Base-by-base conservation (phyloP, 2,113 vertebrate species). In the Gadus macrocephalus region DNA sequence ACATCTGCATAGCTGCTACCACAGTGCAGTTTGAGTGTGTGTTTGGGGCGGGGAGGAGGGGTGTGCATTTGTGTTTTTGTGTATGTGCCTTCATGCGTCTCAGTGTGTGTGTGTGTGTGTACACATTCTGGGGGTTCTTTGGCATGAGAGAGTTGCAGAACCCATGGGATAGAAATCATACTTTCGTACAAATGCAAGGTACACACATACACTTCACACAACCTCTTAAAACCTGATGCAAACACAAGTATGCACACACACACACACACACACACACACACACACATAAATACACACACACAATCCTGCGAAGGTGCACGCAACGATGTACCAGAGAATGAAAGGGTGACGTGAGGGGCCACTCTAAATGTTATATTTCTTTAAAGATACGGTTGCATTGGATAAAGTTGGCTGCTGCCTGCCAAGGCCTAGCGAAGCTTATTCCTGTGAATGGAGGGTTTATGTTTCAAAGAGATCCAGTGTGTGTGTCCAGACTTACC, bases 351-450 rank as follows among this genome's bases (percentile, higher is more conserved):
- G 42, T 2, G 2, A 14, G 12, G 9, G 42, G 42, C 42, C 42
- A 49, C 42, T 49, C 42, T 49, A 49, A 49, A 49, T 49, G 8
- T 49, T 11, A 12, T 9, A 49, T 49, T 2, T 8, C 42, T 49
- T 49, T 49, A 49, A 49, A 49, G 42, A 49, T 49, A 49, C 8
- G 42, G 42, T 14, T 49, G 42, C 42, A 49, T 49, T 9, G 42
- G 42, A 49, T 49, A 49, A 49, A 14, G 42, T 49, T 49, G 42
- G 9, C 42, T 49, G 42, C 42, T 49, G 42, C 76, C 69, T 14
- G 62, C 73, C 74, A 67, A 73, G 67, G 70, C 74, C 76, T 71
- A 69, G 42, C 66, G 53, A 61, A 75, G 83, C 81, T 85, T 81
- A 83, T 59, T 83, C 15, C 78, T 78, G 73, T 49, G 42, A 12